Conservation (phyloP, 2,113 vertebrate genomes). For the Marmota monax region DNA sequence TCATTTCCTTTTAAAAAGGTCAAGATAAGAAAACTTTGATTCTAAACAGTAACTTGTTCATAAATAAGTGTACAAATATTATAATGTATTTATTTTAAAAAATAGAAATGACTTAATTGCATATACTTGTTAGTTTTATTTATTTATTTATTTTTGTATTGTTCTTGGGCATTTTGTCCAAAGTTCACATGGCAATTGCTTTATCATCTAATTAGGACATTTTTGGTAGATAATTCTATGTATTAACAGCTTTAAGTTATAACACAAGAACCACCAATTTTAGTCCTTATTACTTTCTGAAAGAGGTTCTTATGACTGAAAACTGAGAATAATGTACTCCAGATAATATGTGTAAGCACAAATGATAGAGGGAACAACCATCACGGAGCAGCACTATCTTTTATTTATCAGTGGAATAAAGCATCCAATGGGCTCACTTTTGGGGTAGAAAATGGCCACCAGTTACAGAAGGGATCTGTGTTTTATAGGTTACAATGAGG, state of each 20-base stretch:
- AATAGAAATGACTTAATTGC: background rate
- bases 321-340: background rate
- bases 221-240: background rate
- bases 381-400: too few species aligned
- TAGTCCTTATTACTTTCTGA: slow-evolving; percentile 50
- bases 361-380: too few species aligned
- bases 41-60: background rate
- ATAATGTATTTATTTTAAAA: background rate
- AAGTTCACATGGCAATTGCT: background rate
- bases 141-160: background rate
- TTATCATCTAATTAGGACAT: background rate
- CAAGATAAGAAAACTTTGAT: background rate
- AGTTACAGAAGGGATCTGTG: too few species aligned
- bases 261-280: slow-evolving; percentile 41
- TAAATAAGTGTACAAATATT: background rate
- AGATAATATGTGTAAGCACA: too few species aligned
- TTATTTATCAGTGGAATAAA: too few species aligned
- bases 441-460: too few species aligned
- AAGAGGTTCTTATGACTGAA: slow-evolving; percentile 62
- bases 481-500: too few species aligned
- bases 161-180: background rate
- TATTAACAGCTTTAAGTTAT: slow-evolving; percentile 17
- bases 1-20: background rate
- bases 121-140: background rate
- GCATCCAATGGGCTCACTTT: too few species aligned